These are phyloP conservation scores for Holocentrus rufus DNA, from an alignment of 2,797 vertebrate species.

Conservation along the genomic window DNA sequence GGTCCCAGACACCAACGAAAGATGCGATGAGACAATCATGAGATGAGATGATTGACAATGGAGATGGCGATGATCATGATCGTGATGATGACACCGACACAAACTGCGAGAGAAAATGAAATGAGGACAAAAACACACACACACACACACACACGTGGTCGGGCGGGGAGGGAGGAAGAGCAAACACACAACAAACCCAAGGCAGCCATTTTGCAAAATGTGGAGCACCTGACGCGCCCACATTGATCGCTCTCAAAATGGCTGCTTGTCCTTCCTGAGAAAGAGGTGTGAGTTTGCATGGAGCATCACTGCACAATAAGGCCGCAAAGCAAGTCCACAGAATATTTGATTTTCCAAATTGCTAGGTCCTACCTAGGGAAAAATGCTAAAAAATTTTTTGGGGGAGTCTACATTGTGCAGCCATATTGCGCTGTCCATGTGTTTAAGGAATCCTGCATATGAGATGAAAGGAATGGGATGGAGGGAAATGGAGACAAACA, in stretches of 20 bases:
- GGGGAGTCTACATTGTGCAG: conserved; percentile 47
- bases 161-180: conserved; percentile 42
- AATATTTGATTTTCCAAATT: conserved; percentile 2
- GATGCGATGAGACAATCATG: conserved; percentile 51
- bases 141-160: too few relatives aligned
- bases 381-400: not conserved
- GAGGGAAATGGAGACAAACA: conserved; percentile 30
- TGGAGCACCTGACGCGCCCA: conserved; percentile 51
- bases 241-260: conserved; percentile 80
- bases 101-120: conserved; percentile 69
- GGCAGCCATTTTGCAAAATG: conserved; percentile 80
- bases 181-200: conserved; percentile 29
- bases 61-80: conserved; percentile 55
- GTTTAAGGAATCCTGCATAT: conserved; percentile 33
- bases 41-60: conserved; percentile 63
- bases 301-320: conserved; percentile 55
- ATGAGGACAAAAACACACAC: conserved; percentile 64
- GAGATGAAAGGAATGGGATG: conserved; percentile 26
- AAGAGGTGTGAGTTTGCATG: conserved; percentile 35
- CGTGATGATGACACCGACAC: conserved; percentile 71
- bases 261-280: conserved; percentile 59
- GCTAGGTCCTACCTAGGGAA: not conserved
- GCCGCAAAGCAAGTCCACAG: conserved; percentile 52
- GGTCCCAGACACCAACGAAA: conserved; percentile 53
- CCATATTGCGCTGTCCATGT: conserved; percentile 58